phyloP scores from a whole-genome alignment of 2,797 vertebrate species.

The Pangasius larnaudii region DNA sequence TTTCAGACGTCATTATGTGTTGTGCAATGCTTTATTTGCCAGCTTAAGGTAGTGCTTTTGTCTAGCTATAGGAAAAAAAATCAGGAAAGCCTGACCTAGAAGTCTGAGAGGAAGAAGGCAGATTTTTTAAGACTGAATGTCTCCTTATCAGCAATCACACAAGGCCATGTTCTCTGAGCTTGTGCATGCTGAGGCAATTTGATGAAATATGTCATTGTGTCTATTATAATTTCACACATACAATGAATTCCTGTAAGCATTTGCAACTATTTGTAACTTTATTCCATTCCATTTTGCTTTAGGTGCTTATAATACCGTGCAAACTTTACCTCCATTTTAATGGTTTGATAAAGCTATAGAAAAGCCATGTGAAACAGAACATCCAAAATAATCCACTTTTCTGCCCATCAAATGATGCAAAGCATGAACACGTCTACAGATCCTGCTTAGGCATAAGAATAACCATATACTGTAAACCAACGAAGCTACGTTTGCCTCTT shows the following conservation, averaged over 20 bases:
- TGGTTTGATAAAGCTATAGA: slow-evolving; percentile 9
- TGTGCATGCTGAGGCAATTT: slow-evolving; percentile 1
- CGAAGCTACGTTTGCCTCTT: slow-evolving; percentile 27
- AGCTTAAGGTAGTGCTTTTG: neutral
- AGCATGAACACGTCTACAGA: slow-evolving; percentile 5
- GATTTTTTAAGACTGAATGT: neutral
- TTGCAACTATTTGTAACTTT: slow-evolving; percentile 24
- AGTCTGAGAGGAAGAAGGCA: neutral
- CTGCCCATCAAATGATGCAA: neutral
- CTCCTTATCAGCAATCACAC: neutral
- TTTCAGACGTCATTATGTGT: slow-evolving; percentile 16
- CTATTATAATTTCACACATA: neutral
- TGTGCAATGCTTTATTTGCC: slow-evolving; percentile 6
- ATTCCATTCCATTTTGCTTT: slow-evolving; percentile 25
- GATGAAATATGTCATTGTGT: neutral
- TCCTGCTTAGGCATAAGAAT: slow-evolving; percentile 8
- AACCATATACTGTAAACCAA: slow-evolving; percentile 13
- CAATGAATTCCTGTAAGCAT: neutral
- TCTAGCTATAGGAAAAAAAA: neutral
- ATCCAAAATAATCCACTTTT: slow-evolving; percentile 13
- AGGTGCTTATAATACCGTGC: neutral
- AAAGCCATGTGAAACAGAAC: slow-evolving; percentile 43
- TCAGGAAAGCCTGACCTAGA: neutral
- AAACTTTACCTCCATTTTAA: neutral
- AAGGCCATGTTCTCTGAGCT: neutral